A percentile compares a stretch with the other conserved stretches of the same genome.
Evolutionary conservation across 53 echinoderm and acorn worm species (phyloP).

Genomic region (Arbacia lixula): DNA sequence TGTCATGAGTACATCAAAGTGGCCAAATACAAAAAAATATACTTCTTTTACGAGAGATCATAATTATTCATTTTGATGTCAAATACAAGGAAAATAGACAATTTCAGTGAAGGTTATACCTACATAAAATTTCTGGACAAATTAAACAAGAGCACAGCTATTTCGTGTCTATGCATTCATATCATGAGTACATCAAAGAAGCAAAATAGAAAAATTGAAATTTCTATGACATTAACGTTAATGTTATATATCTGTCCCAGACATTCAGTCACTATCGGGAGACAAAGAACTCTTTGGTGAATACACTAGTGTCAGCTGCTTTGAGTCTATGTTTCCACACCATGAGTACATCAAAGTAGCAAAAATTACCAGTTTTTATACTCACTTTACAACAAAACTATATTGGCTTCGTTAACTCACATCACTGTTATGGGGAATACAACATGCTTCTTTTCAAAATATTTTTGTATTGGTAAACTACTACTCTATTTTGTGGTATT

Average conservation of each 20-base stretch:
- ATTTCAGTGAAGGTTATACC: background rate
- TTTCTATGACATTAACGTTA: background rate
- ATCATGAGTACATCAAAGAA: background rate
- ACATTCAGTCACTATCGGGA: no score
- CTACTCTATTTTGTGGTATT: no score
- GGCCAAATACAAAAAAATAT: no score
- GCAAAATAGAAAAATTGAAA: background rate
- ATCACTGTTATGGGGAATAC: no score
- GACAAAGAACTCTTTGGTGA: conserved; percentile 6
- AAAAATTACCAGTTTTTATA: no score
- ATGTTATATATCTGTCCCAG: conserved; percentile 3
- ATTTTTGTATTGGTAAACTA: no score
- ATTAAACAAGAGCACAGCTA: background rate
- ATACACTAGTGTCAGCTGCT: conserved; percentile 25
- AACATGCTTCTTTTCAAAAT: no score
- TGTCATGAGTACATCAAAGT: no score
- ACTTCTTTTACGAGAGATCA: no score
- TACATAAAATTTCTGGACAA: no score
- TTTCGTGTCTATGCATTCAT: background rate
- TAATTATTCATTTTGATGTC: background rate
- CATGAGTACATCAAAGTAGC: conserved; percentile 58
- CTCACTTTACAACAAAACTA: no score
- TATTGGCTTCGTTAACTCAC: background rate
- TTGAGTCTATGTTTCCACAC: conserved; percentile 53
- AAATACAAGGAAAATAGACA: background rate